Evolutionary conservation across 2,113 vertebrate species (phyloP).

Genomic region (Cheirogaleus medius): DNA sequence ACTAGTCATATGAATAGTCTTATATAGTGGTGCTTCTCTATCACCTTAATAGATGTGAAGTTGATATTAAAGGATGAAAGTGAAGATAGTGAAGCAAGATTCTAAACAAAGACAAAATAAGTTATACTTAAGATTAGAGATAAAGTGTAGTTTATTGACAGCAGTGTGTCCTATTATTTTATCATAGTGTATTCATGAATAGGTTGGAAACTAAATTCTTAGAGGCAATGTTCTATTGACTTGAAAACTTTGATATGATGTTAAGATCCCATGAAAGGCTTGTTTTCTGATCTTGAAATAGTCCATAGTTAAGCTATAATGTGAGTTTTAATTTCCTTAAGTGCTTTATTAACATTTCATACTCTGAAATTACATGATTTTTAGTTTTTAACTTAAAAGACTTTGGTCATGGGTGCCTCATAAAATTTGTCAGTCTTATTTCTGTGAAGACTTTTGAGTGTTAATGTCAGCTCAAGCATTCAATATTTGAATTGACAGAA

Average conservation of each 20-base stretch:
- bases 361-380: not conserved
- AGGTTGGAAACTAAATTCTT: constrained; percentile 25
- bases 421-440: constrained; percentile 12
- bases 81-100: not conserved
- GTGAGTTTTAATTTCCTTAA: constrained; percentile 47
- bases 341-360: constrained; percentile 35
- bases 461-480: constrained; percentile 37
- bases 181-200: not conserved
- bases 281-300: constrained; percentile 54
- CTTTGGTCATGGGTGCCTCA: not conserved
- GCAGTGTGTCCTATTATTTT: not conserved
- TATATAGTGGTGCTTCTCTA: not conserved
- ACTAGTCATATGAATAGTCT: not conserved
- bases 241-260: constrained; percentile 29
- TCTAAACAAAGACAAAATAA: not conserved
- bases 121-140: not conserved
- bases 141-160: constrained; percentile 22
- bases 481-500: constrained; percentile 61
- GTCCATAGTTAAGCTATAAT: constrained; percentile 7
- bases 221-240: not conserved
- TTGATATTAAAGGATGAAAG: not conserved
- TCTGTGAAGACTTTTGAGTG: constrained; percentile 50
- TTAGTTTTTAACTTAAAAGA: constrained; percentile 57
- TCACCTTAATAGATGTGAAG: not conserved
- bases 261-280: constrained; percentile 23